Evolutionary conservation across 2,888 invertebrate genomes (phyloP).

Genomic region (Rhyacophila evoluta): DNA sequence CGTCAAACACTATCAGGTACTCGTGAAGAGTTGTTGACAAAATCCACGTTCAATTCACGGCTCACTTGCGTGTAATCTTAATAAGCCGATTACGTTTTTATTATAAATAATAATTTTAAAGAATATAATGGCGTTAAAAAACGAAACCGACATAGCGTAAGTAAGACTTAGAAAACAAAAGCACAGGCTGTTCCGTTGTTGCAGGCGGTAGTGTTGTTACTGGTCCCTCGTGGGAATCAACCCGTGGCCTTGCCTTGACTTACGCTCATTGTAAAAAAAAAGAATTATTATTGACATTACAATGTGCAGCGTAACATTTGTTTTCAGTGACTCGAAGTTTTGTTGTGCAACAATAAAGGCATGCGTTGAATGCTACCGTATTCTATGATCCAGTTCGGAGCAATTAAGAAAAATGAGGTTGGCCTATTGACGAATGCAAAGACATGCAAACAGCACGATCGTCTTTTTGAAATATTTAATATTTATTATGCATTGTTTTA

Average conservation of each 20-base stretch:
- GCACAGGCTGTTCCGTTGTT: neutral
- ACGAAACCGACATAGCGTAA: neutral
- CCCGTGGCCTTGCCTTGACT: slow-evolving; percentile 53
- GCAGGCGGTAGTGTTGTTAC: neutral
- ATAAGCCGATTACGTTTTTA: neutral
- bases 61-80: neutral
- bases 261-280: slow-evolving; percentile 37
- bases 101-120: neutral
- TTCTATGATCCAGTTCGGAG: slow-evolving; percentile 15
- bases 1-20: too few relatives aligned
- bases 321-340: neutral
- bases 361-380: slow-evolving; percentile 35
- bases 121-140: neutral
- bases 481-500: too few relatives aligned
- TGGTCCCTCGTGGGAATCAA: slow-evolving; percentile 52
- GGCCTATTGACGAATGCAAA: too few relatives aligned
- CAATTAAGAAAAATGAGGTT: neutral
- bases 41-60: neutral
- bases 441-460: too few relatives aligned
- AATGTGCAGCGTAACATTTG: slow-evolving; percentile 45
- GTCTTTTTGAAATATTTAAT: too few relatives aligned
- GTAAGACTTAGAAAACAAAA: slow-evolving; percentile 4
- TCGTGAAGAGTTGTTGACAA: too few relatives aligned
- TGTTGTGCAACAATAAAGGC: neutral
- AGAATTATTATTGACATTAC: slow-evolving; percentile 42